A percentile compares a stretch with the other conserved stretches of the same genome.
Evolutionary conservation across 2,888 invertebrate species (phyloP).

Genomic region (Dioctria rufipes): DNA sequence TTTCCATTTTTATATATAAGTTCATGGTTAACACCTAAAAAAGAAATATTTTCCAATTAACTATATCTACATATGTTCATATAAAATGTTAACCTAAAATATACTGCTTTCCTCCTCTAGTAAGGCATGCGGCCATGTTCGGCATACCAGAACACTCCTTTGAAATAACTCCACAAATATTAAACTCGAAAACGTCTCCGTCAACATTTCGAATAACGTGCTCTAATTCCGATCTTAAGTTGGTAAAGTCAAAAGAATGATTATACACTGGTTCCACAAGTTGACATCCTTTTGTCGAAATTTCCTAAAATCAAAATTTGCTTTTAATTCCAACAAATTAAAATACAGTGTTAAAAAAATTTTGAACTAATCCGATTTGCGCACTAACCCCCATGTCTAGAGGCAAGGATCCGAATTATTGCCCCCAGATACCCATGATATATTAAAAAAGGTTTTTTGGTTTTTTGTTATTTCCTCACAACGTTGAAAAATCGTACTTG

Average conservation of each 20-base stretch:
- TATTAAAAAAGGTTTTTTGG: too few species aligned
- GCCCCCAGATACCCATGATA: too few species aligned
- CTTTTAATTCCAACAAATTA: too few species aligned
- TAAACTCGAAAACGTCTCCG: conserved; percentile 67
- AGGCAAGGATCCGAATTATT: too few species aligned
- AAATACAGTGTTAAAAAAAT: too few species aligned
- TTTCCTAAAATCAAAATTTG: conserved; percentile 20
- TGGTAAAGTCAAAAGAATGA: conserved; percentile 66
- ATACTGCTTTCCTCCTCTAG: conserved; percentile 64
- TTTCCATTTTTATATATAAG: conserved; percentile 66
- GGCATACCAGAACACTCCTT: conserved; percentile 65
- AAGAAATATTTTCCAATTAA: background rate
- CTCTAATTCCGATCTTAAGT: conserved; percentile 67
- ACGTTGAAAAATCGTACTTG: too few species aligned
- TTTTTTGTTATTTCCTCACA: too few species aligned
- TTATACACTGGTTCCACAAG: conserved; percentile 69
- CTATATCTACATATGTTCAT: background rate
- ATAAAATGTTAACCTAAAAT: conserved; percentile 64
- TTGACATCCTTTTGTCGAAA: conserved; percentile 60
- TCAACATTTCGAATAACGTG: conserved; percentile 62
- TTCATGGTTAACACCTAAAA: conserved; percentile 66
- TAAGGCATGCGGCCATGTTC: conserved; percentile 68
- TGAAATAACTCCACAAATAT: conserved; percentile 67
- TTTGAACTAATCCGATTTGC: too few species aligned
- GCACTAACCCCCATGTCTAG: too few species aligned